Base-by-base conservation (phyloP, 1,140 invertebrate genomes). In the Microplitis mediator region DNA sequence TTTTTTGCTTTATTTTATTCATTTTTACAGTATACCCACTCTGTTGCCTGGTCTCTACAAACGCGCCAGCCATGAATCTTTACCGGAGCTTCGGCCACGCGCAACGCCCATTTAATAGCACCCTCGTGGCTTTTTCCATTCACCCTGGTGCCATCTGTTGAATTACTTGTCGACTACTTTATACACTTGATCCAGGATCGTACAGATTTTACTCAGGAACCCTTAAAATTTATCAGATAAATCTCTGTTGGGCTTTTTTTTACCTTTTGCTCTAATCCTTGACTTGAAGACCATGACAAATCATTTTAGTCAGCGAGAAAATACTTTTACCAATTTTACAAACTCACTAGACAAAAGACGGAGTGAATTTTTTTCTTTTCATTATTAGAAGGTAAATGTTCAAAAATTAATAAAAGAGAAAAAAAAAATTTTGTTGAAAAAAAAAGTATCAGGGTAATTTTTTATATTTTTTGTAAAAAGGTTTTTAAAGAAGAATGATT, bases 61-160 rank as follows among this genome's bases (percentile, higher is more conserved):
- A 35, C 71, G 58, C 73, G 82, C 82, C 85, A 86, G 86, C 85
- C 86, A 86, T 86, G 86, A 86, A 86, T 86, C 84, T 84, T 84
- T 78, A 78, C 81, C 78, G 81, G 80, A 78, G 78, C 80, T 75
- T 45, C 65, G 64, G 74, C 65, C 75, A 75, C 80, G 78, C 84
- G 78, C 81, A 73, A 71, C 86, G 86, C 84, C 85, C 85, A 81
- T 82, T 86, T 86, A 87, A 87, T 87, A 81, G 81, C 79, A 77
- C 81, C 79, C 78, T 70, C 77, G 75, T 75, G 73, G 74, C 78
- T 81, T 81, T 81, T 83, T 82, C 79, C 79, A 80, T 82, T 76
- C 79, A 78, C 71, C 23, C 78, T 86, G 82, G 77, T 71, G 80
- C 84, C 84, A 86, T 86, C 84, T 85, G 77, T 73, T 74, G 78